A percentile compares a stretch with the other conserved stretches of the same genome.
These are phyloP conservation scores for Idaea biselata DNA, from an alignment of 2,888 invertebrate genomes.

Conservation along the genomic window DNA sequence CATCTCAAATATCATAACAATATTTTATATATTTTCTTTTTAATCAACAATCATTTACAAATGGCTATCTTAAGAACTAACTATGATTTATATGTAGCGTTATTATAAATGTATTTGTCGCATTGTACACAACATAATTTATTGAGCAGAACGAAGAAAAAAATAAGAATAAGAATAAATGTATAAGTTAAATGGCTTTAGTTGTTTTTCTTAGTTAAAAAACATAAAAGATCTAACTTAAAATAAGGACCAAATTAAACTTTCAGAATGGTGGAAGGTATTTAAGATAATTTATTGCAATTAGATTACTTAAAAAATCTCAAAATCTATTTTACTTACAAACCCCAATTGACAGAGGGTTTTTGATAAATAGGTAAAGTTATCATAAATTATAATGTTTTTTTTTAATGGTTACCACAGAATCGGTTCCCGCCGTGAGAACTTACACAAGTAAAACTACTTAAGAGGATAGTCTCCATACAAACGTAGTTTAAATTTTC, in stretches of 20 bases:
- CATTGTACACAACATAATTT: background rate
- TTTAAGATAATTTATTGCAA: too few species aligned
- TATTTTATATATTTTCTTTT: slow-evolving; percentile 23
- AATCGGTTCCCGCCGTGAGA: too few species aligned
- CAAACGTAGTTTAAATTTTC: too few species aligned
- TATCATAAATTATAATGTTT: too few species aligned
- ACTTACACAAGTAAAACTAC: too few species aligned
- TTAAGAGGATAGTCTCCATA: too few species aligned
- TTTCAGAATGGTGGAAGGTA: slow-evolving; percentile 10
- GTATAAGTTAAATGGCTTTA: background rate
- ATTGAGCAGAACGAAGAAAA: background rate
- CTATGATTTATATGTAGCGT: slow-evolving; percentile 3
- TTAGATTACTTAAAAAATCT: too few species aligned
- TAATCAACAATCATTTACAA: slow-evolving; percentile 22
- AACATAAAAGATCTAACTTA: background rate
- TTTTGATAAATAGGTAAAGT: background rate
- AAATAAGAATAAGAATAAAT: background rate
- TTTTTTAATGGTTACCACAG: too few species aligned
- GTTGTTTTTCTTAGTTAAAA: background rate
- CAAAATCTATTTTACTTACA: background rate
- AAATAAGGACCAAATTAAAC: slow-evolving; percentile 3
- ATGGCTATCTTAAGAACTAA: slow-evolving; percentile 13
- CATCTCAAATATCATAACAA: slow-evolving; percentile 8
- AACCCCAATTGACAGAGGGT: too few species aligned
- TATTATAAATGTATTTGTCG: background rate